Conservation (phyloP, 2,113 vertebrate genomes). For the Festucalex cinctus region DNA sequence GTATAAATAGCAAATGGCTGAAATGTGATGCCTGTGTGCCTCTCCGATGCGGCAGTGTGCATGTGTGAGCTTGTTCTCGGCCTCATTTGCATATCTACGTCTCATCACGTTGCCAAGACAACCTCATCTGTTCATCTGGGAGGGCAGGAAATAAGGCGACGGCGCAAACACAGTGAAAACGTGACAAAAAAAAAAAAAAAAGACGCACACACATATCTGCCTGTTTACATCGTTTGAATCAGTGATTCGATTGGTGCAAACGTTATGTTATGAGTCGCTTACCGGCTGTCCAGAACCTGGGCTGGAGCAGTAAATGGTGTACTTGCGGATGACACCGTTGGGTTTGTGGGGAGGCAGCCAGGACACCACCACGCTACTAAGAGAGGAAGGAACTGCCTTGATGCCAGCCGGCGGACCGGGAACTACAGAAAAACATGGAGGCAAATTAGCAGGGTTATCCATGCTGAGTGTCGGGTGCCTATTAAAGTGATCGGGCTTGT, state of each 20-base stretch:
- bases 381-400: conserved; percentile 93
- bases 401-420: conserved; percentile 95
- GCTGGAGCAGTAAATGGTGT: conserved; percentile 99
- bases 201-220: conserved; percentile 8
- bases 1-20: conserved; percentile 63
- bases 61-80: conserved; percentile 88
- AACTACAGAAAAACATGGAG: conserved; percentile 46
- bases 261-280: conserved; percentile 49
- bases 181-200: conserved; percentile 35
- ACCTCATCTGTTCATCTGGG: conserved; percentile 77
- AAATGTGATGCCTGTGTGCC: conserved; percentile 56
- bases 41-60: conserved; percentile 77
- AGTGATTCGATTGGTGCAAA: conserved; percentile 23
- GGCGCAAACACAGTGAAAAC: conserved; percentile 68
- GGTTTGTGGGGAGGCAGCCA: conserved; percentile 95
- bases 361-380: conserved; percentile 93
- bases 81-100: conserved; percentile 79
- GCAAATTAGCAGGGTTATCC: conserved; percentile 27
- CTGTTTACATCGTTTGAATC: conserved; percentile 18
- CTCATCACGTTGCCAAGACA: conserved; percentile 77
- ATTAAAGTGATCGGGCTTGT: conserved; percentile 65
- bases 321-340: conserved; percentile 96
- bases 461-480: conserved; percentile 32
- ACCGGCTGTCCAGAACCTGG: conserved; percentile 94
- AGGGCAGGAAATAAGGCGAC: conserved; percentile 92